These are phyloP conservation scores for Pseudomyrmex gracilis DNA, from an alignment of 1,140 invertebrate species.

Conservation along the genomic window DNA sequence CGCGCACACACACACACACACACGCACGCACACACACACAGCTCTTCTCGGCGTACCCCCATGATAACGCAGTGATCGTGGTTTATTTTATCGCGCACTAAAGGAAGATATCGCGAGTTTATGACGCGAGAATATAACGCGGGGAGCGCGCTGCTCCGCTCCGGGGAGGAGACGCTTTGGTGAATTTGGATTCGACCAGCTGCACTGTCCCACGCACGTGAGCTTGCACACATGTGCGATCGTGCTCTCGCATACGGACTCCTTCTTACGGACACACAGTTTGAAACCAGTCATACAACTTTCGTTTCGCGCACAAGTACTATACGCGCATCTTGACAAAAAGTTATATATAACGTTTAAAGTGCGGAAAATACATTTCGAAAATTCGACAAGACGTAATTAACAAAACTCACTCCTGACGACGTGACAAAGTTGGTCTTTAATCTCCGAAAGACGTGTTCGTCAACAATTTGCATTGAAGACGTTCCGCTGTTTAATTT, in stretches of 20 bases:
- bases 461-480: slow-evolving; percentile 33
- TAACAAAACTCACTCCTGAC: neutral
- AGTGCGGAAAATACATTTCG: neutral
- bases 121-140: slow-evolving; percentile 42
- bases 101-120: slow-evolving; percentile 52
- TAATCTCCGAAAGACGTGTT: neutral
- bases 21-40: neutral
- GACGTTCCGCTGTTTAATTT: neutral
- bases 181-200: slow-evolving; percentile 43
- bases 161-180: neutral
- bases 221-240: slow-evolving; percentile 16
- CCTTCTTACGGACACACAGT: slow-evolving; percentile 13
- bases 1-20: neutral
- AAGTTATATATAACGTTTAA: neutral
- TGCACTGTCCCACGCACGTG: slow-evolving; percentile 23
- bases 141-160: neutral
- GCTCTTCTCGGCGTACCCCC: neutral
- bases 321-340: neutral
- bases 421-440: neutral
- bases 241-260: neutral
- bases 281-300: neutral
- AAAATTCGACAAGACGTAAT: neutral
- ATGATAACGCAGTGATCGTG: slow-evolving; percentile 55
- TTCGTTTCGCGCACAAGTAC: neutral
- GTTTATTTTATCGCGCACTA: slow-evolving; percentile 54